Evolutionary conservation across 2,888 invertebrate species (phyloP), one percentile per base, ranked within the genome.

Genomic region (Oscheius sp.): DNA sequence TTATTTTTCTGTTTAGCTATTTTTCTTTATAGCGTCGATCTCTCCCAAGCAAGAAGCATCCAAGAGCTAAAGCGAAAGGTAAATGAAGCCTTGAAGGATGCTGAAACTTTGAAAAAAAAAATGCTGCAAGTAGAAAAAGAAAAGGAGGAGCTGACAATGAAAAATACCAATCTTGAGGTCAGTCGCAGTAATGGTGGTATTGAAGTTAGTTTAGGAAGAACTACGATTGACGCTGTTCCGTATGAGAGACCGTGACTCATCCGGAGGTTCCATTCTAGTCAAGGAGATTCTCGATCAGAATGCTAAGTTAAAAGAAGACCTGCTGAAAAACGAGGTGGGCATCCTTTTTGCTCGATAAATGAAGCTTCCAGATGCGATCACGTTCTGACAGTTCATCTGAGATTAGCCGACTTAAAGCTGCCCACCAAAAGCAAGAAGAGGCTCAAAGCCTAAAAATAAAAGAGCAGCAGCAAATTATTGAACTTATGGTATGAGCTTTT

Each of bases 391-490:
- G 2, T n/a, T 37, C 37, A 2, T 33, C 37, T 10, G 68, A 68
- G 29, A 3, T 68, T 9, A 55, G 33, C 29, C 33, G 55, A 9
- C 33, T 53, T 3, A 33, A 10, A 35, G 33, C 55, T 11, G 68
- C 35, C 2, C 55, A 35, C 29, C 21, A 33, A n/a, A 32, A 53
- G 13, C 33, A n/a, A n/a, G 68, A 68, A 55, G 55, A 72, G 33
- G 71, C 71, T 48, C 33, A 60, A 3, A 29, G 29, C 9, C n/a
- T 63, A 11, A 73, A 73, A 42, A 59, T 73, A 1, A 32, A 37
- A 2, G 73, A 73, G 35, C 73, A 63, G 63, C 63, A 65, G 50
- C 57, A 55, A n/a, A 63, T 73, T n/a, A 63, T 73, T 42, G 65
- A 65, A 33, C 11, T 73, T 13, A 47, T 73, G 73, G 73, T 73